phyloP scores from a whole-genome alignment of 2,797 vertebrate species.

The Parauchenoglanis ngamensis region DNA sequence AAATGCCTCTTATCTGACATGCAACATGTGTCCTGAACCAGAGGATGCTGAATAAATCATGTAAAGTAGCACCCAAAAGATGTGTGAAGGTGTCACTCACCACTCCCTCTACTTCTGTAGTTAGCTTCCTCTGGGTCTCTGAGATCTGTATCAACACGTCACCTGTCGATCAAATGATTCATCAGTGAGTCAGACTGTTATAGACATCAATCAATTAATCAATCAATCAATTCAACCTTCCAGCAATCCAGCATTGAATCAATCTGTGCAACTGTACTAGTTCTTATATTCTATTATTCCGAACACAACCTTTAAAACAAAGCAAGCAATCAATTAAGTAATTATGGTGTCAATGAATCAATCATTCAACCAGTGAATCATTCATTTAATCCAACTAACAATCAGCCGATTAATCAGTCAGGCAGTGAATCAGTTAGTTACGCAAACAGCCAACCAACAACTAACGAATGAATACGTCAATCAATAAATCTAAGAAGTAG shows the following conservation, averaged over 20 bases:
- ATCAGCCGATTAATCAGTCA: neutral
- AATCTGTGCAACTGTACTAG: too few relatives aligned
- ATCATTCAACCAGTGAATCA: neutral
- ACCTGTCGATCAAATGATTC: constrained; percentile 70
- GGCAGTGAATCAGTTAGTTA: neutral
- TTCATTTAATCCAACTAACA: neutral
- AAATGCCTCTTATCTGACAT: constrained; percentile 7
- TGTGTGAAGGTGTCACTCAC: constrained; percentile 73
- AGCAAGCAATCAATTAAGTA: neutral
- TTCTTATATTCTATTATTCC: neutral
- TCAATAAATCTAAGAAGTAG: neutral
- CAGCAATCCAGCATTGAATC: neutral
- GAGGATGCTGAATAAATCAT: neutral
- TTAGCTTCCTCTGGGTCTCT: constrained; percentile 85
- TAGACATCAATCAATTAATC: neutral
- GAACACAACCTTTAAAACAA: neutral
- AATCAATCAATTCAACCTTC: neutral
- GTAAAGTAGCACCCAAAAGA: neutral
- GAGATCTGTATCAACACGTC: constrained; percentile 94
- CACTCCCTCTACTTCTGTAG: constrained; percentile 90
- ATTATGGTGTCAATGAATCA: neutral
- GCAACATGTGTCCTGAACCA: neutral
- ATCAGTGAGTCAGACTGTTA: neutral
- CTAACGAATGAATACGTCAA: neutral
- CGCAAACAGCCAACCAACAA: neutral